A percentile compares a stretch with the other conserved stretches of the same genome.
phyloP scores from a whole-genome alignment of 2,888 invertebrate genomes.

The Gari tellinella region DNA sequence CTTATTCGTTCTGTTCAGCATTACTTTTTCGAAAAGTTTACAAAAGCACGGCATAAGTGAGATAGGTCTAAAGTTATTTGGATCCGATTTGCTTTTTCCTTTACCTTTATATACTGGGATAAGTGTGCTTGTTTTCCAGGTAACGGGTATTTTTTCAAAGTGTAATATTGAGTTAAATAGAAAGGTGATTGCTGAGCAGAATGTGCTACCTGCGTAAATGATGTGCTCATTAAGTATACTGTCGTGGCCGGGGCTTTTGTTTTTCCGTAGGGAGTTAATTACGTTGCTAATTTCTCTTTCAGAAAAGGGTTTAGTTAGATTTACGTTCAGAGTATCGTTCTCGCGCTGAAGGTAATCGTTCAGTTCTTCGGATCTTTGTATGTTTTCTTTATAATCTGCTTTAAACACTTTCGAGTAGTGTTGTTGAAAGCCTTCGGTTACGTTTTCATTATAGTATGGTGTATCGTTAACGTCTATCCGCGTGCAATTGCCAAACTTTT shows the following conservation, averaged over 20 bases:
- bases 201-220: conserved; percentile 11
- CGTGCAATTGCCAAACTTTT: too few relatives aligned
- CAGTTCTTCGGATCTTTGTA: too few relatives aligned
- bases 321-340: background rate
- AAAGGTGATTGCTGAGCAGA: background rate
- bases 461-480: background rate
- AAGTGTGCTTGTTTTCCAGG: conserved; percentile 23
- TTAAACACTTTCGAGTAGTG: too few relatives aligned
- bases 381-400: too few relatives aligned
- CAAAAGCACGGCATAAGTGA: conserved; percentile 22
- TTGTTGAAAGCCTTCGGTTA: too few relatives aligned
- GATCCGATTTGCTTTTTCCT: conserved; percentile 21
- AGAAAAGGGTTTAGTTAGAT: background rate
- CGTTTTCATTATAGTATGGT: background rate
- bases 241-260: conserved; percentile 24
- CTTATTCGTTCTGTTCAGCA: conserved; percentile 8
- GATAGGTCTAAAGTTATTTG: conserved; percentile 30
- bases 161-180: conserved; percentile 16
- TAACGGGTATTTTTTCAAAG: conserved; percentile 11
- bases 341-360: too few relatives aligned
- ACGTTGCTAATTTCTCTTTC: background rate
- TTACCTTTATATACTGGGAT: conserved; percentile 33
- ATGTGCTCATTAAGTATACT: conserved; percentile 21
- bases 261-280: background rate
- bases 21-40: conserved; percentile 34